Evolutionary conservation across 2,888 invertebrate genomes (phyloP).

Genomic region (Dorcus parallelipipedus): DNA sequence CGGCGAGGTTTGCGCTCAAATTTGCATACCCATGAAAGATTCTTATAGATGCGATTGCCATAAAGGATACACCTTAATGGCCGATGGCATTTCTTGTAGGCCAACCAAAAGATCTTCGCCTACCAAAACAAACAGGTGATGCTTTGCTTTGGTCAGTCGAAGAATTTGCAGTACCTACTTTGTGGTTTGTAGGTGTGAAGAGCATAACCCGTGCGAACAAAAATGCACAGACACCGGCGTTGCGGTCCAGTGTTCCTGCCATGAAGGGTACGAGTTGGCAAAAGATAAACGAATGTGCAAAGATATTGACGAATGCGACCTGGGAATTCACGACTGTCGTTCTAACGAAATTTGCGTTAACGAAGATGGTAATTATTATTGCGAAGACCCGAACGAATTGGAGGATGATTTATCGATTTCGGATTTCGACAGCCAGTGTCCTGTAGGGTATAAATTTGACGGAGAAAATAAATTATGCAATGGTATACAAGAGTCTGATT

Average conservation of each 20-base stretch:
- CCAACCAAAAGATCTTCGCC: constrained; percentile 40
- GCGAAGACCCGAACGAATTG: constrained; percentile 42
- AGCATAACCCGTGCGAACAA: constrained; percentile 70
- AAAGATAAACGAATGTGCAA: constrained; percentile 65
- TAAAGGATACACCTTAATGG: constrained; percentile 64
- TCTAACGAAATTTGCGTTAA: constrained; percentile 53
- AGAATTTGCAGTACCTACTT: too few relatives aligned
- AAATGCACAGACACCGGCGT: constrained; percentile 68
- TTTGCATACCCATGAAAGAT: constrained; percentile 70
- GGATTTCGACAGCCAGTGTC: constrained; percentile 46
- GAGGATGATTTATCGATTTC: constrained; percentile 4
- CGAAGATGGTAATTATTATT: constrained; percentile 54
- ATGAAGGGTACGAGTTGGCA: constrained; percentile 65
- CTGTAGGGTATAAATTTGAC: constrained; percentile 57
- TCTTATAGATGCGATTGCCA: constrained; percentile 71
- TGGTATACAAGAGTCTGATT: constrained; percentile 31
- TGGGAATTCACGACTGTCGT: constrained; percentile 51
- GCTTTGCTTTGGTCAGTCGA: too few relatives aligned
- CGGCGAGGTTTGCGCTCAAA: constrained; percentile 68
- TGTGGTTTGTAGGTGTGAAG: constrained; percentile 52
- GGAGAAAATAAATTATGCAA: constrained; percentile 56
- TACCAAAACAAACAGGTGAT: background rate
- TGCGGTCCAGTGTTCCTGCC: constrained; percentile 68
- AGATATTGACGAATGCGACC: constrained; percentile 63
- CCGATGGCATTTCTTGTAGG: constrained; percentile 69